Conservation (phyloP, 2,113 vertebrate species). For the Sus scrofa region T2T-Sscrofa CM000817.6:112329001-112329500, state of each 20-base stretch:
- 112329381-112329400: not conserved
- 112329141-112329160: constrained; percentile 32
- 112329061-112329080: constrained; percentile 37
- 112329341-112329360: not conserved
- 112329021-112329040: constrained; percentile 46
- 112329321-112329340: not conserved
- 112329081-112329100: not conserved
- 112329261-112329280: not conserved
- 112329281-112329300: not conserved
- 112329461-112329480: not conserved
- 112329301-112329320: constrained; percentile 25
- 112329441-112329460: not conserved
- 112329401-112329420: not conserved
- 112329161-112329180: not conserved
- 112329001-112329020: constrained; percentile 73
- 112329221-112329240: not conserved
- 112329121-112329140: not conserved
- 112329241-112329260: not conserved
- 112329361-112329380: not conserved
- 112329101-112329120: constrained; percentile 8
- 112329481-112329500: not conserved
- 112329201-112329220: not conserved
- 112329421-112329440: not conserved
- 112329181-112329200: constrained; percentile 29
- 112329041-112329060: constrained; percentile 49